Conservation (phyloP, 2,888 invertebrate genomes). For the Athalia rosae region DNA sequence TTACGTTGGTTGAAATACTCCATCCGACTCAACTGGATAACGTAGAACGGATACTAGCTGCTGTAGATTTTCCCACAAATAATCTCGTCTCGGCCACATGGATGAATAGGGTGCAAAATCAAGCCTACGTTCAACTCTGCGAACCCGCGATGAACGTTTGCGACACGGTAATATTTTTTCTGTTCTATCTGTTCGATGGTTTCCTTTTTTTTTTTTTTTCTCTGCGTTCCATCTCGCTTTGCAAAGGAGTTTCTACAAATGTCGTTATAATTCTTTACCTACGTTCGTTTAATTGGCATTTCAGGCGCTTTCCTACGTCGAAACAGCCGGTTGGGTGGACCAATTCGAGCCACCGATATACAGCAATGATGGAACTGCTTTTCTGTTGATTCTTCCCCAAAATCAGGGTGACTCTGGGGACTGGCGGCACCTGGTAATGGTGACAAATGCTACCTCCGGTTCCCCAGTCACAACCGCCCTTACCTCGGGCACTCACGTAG, state of each 20-base stretch:
- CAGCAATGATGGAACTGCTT: constrained; percentile 80
- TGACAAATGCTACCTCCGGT: constrained; percentile 70
- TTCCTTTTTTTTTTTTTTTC: constrained; percentile 4
- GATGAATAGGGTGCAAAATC: constrained; percentile 93
- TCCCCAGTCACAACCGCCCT: constrained; percentile 73
- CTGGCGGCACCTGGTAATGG: constrained; percentile 81
- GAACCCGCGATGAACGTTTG: constrained; percentile 65
- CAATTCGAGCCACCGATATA: constrained; percentile 83
- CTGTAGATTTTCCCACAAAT: constrained; percentile 86
- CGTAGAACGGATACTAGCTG: constrained; percentile 79
- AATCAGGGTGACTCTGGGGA: constrained; percentile 77
- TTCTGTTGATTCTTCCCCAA: constrained; percentile 85
- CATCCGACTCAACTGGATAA: constrained; percentile 66
- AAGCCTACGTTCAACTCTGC: constrained; percentile 80
- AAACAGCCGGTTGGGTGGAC: constrained; percentile 86
- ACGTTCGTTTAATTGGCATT: neutral
- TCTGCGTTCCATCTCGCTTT: constrained; percentile 4
- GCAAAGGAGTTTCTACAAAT: neutral
- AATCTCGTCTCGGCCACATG: constrained; percentile 85
- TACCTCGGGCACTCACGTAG: constrained; percentile 81
- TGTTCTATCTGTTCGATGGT: constrained; percentile 18
- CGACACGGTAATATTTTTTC: constrained; percentile 59
- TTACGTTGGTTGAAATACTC: constrained; percentile 69
- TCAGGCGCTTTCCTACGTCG: constrained; percentile 65
- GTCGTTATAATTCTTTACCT: neutral